phyloP scores from a whole-genome alignment of 2,797 vertebrate genomes.

The Falco novaeseelandiae region DNA sequence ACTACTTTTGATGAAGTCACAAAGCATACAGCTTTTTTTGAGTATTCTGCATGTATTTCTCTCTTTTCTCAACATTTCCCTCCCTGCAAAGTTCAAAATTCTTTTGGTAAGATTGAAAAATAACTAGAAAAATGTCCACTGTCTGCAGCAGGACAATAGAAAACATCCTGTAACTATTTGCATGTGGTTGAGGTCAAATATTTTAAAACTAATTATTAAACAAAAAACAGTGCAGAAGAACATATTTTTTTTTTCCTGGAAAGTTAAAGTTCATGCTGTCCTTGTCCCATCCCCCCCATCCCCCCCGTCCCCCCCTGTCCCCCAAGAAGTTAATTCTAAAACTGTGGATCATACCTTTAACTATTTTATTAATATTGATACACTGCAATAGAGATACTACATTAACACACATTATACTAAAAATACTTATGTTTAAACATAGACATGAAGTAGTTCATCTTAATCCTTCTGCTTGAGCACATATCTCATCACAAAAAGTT shows the following conservation, averaged over 20 bases:
- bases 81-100: background rate
- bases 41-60: background rate
- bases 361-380: slow-evolving; percentile 3
- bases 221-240: background rate
- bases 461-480: background rate
- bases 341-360: background rate
- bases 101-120: background rate
- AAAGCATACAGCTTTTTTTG: fast-evolving
- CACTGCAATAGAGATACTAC: background rate
- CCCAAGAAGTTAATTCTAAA: background rate
- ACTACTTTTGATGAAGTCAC: background rate
- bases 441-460: slow-evolving; percentile 16
- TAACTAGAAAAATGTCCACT: background rate
- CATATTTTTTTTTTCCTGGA: background rate
- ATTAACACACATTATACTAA: slow-evolving; percentile 8
- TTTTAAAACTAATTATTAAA: background rate
- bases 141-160: background rate
- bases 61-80: background rate
- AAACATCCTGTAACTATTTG: background rate
- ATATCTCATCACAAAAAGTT: slow-evolving; percentile 65
- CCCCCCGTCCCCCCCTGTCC: no score
- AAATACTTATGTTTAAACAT: background rate
- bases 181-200: background rate
- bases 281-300: no score
- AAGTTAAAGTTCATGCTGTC: background rate